Evolutionary conservation across 2,888 invertebrate species (phyloP).

Genomic region (Diaphora mendica): DNA sequence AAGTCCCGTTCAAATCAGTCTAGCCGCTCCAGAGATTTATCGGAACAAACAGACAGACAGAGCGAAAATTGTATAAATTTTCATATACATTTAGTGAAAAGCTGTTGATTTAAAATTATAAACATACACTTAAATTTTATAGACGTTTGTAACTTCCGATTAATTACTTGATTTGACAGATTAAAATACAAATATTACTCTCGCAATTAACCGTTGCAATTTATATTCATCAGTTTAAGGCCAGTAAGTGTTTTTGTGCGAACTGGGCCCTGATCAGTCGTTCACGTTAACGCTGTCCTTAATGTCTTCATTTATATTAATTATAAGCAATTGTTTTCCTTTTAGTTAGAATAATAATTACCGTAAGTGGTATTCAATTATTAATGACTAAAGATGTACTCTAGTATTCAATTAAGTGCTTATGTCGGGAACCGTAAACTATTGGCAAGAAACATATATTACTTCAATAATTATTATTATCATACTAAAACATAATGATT

Average conservation of each 20-base stretch:
- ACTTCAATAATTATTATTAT: not conserved
- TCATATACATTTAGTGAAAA: too few species aligned
- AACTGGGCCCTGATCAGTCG: not conserved
- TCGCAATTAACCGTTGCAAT: too few species aligned
- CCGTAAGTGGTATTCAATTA: not conserved
- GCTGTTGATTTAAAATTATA: too few species aligned
- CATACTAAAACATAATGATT: not conserved
- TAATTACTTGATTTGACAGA: not conserved
- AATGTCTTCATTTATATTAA: conserved; percentile 5
- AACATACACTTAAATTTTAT: too few species aligned
- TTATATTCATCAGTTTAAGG: not conserved
- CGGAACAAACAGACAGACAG: too few species aligned
- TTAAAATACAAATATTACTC: not conserved
- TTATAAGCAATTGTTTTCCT: not conserved
- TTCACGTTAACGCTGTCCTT: not conserved
- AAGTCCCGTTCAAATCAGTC: too few species aligned
- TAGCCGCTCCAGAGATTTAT: too few species aligned
- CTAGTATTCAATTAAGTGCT: not conserved
- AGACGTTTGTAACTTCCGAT: too few species aligned
- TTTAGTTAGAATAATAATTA: not conserved
- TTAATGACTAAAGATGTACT: not conserved
- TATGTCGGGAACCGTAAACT: not conserved
- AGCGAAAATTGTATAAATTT: too few species aligned
- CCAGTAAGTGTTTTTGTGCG: not conserved
- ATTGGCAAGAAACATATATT: not conserved